These are phyloP conservation scores for Himantopus leucocephalus DNA, from an alignment of 2,113 vertebrate genomes.

Conservation along the genomic window DNA sequence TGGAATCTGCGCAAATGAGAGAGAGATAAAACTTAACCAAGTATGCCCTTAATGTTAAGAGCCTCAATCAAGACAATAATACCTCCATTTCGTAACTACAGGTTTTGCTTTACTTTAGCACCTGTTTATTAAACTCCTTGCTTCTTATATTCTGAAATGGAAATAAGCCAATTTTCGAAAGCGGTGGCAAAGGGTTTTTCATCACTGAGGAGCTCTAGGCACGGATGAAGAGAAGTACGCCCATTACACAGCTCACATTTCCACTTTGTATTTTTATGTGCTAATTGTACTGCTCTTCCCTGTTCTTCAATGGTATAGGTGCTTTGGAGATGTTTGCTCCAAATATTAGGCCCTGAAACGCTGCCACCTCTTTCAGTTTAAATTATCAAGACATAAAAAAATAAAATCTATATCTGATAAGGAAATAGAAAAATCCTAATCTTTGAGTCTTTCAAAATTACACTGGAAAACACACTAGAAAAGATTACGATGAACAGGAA, in stretches of 20 bases:
- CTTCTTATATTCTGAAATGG: neutral
- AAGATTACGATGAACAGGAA: neutral
- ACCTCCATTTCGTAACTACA: neutral
- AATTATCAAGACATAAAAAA: neutral
- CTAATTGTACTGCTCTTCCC: neutral
- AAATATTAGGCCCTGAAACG: neutral
- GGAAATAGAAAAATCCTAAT: neutral
- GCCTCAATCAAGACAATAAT: slow-evolving; percentile 11
- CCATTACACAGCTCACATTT: neutral
- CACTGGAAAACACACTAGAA: neutral
- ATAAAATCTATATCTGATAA: neutral
- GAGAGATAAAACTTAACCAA: slow-evolving; percentile 55
- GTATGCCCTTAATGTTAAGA: slow-evolving; percentile 10
- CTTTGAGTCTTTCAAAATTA: neutral
- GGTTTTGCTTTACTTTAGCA: neutral
- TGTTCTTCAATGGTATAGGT: neutral
- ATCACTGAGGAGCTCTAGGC: neutral
- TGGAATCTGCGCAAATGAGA: slow-evolving; percentile 20
- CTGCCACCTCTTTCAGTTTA: neutral
- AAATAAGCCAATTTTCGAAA: neutral
- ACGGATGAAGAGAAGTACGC: neutral
- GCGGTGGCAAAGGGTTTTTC: neutral
- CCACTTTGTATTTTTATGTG: neutral
- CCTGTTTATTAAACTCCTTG: neutral
- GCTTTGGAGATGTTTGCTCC: neutral